Conservation (phyloP, 2,113 vertebrate species). For the Anas platyrhynchos region DNA sequence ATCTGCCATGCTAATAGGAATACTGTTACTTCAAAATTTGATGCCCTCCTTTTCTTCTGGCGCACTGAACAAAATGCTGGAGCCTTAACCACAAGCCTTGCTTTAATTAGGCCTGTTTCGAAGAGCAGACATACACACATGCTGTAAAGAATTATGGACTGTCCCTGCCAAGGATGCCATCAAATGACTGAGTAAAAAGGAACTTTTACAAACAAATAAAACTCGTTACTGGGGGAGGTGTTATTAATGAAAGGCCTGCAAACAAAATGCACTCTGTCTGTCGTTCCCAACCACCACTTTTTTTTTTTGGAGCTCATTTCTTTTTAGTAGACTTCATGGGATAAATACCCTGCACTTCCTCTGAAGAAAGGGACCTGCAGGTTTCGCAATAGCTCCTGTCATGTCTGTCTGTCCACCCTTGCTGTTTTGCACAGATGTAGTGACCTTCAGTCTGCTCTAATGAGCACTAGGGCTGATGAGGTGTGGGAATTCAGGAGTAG, state of each 20-base stretch:
- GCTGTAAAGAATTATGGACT: not conserved
- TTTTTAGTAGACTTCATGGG: not conserved
- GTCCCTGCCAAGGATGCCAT: not conserved
- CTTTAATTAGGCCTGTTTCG: conserved; percentile 36
- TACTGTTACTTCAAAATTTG: not conserved
- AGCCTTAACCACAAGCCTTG: not conserved
- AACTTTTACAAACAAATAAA: not conserved
- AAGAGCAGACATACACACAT: not conserved
- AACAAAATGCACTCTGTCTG: not conserved
- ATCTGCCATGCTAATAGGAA: not conserved
- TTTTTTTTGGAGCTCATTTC: not conserved
- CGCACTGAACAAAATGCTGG: not conserved
- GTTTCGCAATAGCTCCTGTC: not conserved
- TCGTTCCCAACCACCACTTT: not conserved
- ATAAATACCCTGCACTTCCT: not conserved
- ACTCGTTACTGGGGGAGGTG: not conserved
- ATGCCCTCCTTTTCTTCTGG: not conserved
- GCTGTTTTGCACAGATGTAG: not conserved
- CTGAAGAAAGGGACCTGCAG: not conserved
- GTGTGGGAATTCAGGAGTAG: not conserved
- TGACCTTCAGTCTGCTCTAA: not conserved
- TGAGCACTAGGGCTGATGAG: not conserved
- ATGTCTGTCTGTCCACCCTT: not conserved
- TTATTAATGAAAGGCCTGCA: not conserved
- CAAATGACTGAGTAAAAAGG: conserved; percentile 27